Evolutionary conservation across 2,888 invertebrate genomes (phyloP).

Genomic region (Cryptophagus acutangulus): DNA sequence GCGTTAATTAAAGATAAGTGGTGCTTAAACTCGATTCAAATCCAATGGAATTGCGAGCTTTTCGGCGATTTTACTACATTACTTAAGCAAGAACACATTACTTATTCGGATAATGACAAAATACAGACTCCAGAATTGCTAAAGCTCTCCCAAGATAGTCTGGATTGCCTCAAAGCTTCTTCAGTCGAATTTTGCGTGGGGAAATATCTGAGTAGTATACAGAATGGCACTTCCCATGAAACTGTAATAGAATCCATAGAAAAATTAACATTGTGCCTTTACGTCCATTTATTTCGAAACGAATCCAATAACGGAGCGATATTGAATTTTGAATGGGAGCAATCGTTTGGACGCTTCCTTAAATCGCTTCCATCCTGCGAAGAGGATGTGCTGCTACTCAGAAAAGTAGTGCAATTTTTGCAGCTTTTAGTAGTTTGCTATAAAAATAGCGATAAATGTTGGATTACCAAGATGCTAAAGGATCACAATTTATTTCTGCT

Average conservation of each 20-base stretch:
- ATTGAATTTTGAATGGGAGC: slow-evolving; percentile 54
- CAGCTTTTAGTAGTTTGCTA: slow-evolving; percentile 35
- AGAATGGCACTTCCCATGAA: slow-evolving; percentile 60
- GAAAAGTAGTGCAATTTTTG: slow-evolving; percentile 46
- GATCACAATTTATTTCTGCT: slow-evolving; percentile 34
- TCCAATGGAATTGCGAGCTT: slow-evolving; percentile 48
- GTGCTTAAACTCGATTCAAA: slow-evolving; percentile 42
- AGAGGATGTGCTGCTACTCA: slow-evolving; percentile 58
- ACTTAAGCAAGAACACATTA: slow-evolving; percentile 35
- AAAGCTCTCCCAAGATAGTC: slow-evolving; percentile 46
- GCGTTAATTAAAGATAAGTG: slow-evolving; percentile 36
- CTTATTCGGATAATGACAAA: slow-evolving; percentile 26
- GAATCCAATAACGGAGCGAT: slow-evolving; percentile 2
- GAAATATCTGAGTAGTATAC: slow-evolving; percentile 54
- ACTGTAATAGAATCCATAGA: slow-evolving; percentile 55
- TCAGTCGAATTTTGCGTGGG: slow-evolving; percentile 53
- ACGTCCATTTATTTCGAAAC: slow-evolving; percentile 31
- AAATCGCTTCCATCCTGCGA: slow-evolving; percentile 60
- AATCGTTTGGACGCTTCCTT: slow-evolving; percentile 57
- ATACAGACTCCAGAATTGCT: slow-evolving; percentile 37
- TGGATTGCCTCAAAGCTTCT: slow-evolving; percentile 51
- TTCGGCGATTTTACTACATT: slow-evolving; percentile 44
- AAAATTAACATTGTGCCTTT: slow-evolving; percentile 50
- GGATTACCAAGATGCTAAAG: slow-evolving; percentile 41
- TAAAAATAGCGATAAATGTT: slow-evolving; percentile 36